Evolutionary conservation across 2,113 vertebrate species (phyloP), one percentile per base, ranked within the genome.

Genomic region (Marcusenius ussheri): DNA sequence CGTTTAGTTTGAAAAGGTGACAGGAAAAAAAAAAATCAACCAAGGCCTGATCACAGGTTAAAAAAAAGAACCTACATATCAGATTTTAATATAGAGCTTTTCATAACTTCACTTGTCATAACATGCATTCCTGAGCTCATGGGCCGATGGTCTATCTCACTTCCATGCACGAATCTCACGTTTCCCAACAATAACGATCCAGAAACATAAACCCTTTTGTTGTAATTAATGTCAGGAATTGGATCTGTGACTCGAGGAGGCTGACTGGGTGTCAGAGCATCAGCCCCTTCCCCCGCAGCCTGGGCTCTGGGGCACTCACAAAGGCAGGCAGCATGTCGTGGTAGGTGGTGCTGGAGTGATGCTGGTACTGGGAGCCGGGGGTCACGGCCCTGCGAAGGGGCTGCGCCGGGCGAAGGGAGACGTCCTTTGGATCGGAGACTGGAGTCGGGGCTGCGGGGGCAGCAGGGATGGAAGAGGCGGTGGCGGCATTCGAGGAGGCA

Each of bases 301-400:
- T 45, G 8, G 24, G 83, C 15, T 58, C 10, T 8, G 8, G 7
- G 11, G n/a, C 51, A 97, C 98, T 97, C 94, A 99, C 98, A 95
- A 99, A 99, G 91, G 98, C 98, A 91, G 98, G 98, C 84, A 99
- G 96, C 98, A 99, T 99, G 94, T 99, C 98, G 84, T 99, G 98
- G 96, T 99, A 99, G 0, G 97, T 97, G 90, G 97, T 97, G 89
- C 96, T 97, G 2, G 98, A 97, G 92, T 98, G 97, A 94, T 99
- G 98, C 95, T 99, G 98, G 91, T 96, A 96, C 95, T 89, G 97
- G 95, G 97, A 93, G 93, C 97, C 95, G 93, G 98, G 10, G 92
- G 97, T 93, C 94, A 96, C 92, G 6, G 92, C 94, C 96, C 96
- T 97, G 90, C 98, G 97, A 77, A 95, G 51, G 31, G 98, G 97